These are phyloP conservation scores for Emys orbicularis DNA, from an alignment of 2,797 vertebrate genomes.

Conservation along the genomic window DNA sequence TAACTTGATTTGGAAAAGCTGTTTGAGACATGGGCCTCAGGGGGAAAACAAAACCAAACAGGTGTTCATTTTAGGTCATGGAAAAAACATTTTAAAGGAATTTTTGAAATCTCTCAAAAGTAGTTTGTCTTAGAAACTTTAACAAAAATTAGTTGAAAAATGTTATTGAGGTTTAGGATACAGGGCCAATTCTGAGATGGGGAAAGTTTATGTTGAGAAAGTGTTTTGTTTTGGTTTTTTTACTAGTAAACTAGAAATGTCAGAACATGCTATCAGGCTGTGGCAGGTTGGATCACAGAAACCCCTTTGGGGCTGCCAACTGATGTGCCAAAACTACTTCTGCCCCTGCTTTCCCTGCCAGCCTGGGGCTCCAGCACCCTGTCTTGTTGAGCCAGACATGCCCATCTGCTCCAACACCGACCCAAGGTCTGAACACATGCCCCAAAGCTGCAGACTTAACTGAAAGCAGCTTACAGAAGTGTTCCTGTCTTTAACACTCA, in stretches of 20 bases:
- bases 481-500: too few species aligned
- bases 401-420: too few species aligned
- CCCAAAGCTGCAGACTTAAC: too few species aligned
- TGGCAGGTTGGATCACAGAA: too few species aligned
- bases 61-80: not conserved
- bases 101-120: conserved; percentile 5
- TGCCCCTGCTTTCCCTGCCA: too few species aligned
- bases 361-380: too few species aligned
- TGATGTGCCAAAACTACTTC: too few species aligned
- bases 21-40: not conserved
- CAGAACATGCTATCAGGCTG: not conserved
- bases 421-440: too few species aligned
- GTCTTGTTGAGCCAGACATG: too few species aligned
- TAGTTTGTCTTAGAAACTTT: not conserved
- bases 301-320: too few species aligned
- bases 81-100: not conserved
- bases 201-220: not conserved
- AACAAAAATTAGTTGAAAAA: conserved; percentile 5
- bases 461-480: too few species aligned
- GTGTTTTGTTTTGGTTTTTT: not conserved
- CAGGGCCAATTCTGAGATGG: not conserved
- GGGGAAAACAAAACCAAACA: not conserved
- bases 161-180: not conserved
- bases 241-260: conserved; percentile 14
- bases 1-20: conserved; percentile 36